phyloP scores from a whole-genome alignment of 2,888 invertebrate species.

The Idaea dimidiata region DNA sequence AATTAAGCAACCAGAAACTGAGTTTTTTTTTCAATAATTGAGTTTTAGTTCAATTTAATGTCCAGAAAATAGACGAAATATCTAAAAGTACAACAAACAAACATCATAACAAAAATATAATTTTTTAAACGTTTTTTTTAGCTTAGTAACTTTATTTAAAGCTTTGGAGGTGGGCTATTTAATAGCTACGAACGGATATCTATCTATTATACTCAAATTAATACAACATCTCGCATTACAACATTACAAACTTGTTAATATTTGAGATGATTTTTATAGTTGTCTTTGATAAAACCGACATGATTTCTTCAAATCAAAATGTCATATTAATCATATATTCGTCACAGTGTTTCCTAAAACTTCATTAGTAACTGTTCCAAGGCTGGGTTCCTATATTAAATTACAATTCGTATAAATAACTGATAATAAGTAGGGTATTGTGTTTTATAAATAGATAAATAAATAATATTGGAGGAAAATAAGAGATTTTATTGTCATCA shows the following conservation, averaged over 20 bases:
- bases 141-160: not conserved
- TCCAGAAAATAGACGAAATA: no score
- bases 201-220: not conserved
- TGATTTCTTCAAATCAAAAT: constrained; percentile 11
- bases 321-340: constrained; percentile 31
- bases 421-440: no score
- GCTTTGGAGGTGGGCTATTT: not conserved
- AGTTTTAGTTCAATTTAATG: no score
- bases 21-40: no score
- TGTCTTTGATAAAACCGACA: constrained; percentile 22
- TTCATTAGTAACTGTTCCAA: not conserved
- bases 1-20: no score
- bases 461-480: no score
- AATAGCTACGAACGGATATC: not conserved
- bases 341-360: constrained; percentile 28
- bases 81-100: no score
- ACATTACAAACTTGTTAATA: constrained; percentile 14
- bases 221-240: not conserved
- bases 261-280: constrained; percentile 9
- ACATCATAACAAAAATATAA: no score
- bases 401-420: no score
- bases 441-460: no score
- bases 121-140: no score
- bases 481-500: no score
- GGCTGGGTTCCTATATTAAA: not conserved